phyloP scores from a whole-genome alignment of 2,113 vertebrate genomes.

The Eublepharis macularius region DNA sequence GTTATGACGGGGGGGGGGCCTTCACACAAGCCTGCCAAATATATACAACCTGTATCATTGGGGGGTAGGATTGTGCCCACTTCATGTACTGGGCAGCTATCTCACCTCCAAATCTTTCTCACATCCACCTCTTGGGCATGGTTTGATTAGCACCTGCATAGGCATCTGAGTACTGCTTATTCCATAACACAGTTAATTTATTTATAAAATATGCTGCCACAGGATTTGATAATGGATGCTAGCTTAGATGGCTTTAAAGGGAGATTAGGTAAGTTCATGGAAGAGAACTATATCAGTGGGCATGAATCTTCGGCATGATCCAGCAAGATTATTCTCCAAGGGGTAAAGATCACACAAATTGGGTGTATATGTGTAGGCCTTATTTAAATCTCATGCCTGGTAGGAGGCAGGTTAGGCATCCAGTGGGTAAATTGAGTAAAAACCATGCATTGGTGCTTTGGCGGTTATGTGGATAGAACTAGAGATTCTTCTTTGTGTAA shows the following conservation, averaged over 20 bases:
- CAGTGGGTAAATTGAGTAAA: not conserved
- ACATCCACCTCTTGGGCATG: not conserved
- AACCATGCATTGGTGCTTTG: not conserved
- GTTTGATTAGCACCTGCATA: not conserved
- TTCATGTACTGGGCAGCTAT: not conserved
- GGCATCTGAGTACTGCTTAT: no score
- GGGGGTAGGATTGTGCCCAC: not conserved
- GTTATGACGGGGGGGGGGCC: not conserved
- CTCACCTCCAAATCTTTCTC: no score
- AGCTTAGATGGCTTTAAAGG: no score
- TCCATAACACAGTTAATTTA: no score
- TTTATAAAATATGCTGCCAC: no score
- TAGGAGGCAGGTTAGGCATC: not conserved
- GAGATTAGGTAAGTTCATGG: no score
- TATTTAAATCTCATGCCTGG: not conserved
- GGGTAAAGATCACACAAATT: not conserved
- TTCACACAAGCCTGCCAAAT: not conserved
- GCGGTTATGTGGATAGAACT: not conserved
- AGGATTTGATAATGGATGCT: no score
- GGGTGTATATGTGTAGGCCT: not conserved
- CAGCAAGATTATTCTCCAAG: no score
- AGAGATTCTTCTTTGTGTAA: not conserved
- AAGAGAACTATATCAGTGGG: no score
- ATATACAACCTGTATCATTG: no score
- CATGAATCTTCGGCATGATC: no score